phyloP scores from a whole-genome alignment of 2,113 vertebrate species.

The Amphilophus citrinellus region DNA sequence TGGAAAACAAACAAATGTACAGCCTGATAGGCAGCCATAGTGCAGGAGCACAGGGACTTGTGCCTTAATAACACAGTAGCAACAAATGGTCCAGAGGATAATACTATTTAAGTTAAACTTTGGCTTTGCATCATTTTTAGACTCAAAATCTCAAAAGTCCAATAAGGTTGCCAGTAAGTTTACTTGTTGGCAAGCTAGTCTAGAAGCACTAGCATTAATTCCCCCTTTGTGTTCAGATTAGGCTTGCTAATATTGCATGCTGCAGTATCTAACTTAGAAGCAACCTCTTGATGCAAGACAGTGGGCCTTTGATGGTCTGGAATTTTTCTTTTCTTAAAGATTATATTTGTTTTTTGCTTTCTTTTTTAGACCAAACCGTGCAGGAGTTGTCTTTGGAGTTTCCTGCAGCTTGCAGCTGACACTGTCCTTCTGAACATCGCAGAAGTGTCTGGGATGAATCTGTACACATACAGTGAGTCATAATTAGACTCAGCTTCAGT shows the following conservation, averaged over 20 bases:
- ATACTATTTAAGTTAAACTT: neutral
- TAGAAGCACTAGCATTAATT: neutral
- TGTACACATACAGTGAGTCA: neutral
- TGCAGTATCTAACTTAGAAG: neutral
- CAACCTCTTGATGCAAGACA: neutral
- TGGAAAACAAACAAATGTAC: neutral
- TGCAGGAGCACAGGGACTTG: neutral
- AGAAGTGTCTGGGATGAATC: neutral
- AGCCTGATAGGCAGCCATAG: neutral
- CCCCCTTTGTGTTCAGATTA: neutral
- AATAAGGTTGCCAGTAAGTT: neutral
- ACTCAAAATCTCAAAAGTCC: neutral
- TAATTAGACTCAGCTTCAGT: neutral
- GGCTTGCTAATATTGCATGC: neutral
- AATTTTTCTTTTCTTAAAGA: neutral
- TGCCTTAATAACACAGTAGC: neutral
- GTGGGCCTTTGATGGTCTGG: neutral
- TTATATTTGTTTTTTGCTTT: too few relatives aligned
- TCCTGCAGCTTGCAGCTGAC: neutral
- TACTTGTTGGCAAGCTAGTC: neutral
- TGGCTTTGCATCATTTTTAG: neutral
- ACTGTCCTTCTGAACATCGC: neutral
- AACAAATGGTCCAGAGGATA: neutral
- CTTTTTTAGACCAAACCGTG: too few relatives aligned
- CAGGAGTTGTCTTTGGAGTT: neutral